Percentiles rank a stretch among this genome's conserved stretches.
These are phyloP conservation scores for Diloba caeruleocephala DNA, from an alignment of 2,888 invertebrate species.

Conservation along the genomic window DNA sequence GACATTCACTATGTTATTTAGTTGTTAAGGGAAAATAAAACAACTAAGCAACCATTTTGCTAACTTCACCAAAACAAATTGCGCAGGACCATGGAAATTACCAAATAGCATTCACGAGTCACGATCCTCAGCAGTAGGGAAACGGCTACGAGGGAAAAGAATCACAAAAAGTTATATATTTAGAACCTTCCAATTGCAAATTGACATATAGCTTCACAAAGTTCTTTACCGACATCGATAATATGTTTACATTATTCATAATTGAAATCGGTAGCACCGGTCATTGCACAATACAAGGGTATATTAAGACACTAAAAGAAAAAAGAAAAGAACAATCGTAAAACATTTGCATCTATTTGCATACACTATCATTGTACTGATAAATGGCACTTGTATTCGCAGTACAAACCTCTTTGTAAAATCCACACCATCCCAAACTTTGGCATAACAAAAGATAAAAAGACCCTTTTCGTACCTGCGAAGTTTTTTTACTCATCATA, in stretches of 20 bases:
- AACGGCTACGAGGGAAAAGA: neutral
- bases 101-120: neutral
- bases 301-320: no score
- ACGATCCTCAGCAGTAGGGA: neutral
- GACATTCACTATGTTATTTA: no score
- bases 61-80: no score
- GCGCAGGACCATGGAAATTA: neutral
- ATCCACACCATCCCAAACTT: slow-evolving; percentile 54
- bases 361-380: slow-evolving; percentile 73
- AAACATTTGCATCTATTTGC: slow-evolving; percentile 83
- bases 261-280: slow-evolving; percentile 75
- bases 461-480: slow-evolving; percentile 80
- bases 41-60: no score
- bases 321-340: slow-evolving; percentile 68
- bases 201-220: slow-evolving; percentile 5
- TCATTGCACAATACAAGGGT: slow-evolving; percentile 67
- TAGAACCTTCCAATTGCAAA: slow-evolving; percentile 6
- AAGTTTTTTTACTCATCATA: slow-evolving; percentile 77
- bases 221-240: slow-evolving; percentile 54
- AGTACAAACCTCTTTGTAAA: slow-evolving; percentile 53
- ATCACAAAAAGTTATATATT: no score
- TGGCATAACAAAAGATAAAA: slow-evolving; percentile 58
- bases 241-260: slow-evolving; percentile 72
- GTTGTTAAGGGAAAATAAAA: no score
- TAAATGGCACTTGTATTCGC: slow-evolving; percentile 76